A percentile compares a stretch with the other conserved stretches of the same genome.
These are phyloP conservation scores for Blennius ocellaris DNA, from an alignment of 2,113 vertebrate species.

Conservation along the genomic window DNA sequence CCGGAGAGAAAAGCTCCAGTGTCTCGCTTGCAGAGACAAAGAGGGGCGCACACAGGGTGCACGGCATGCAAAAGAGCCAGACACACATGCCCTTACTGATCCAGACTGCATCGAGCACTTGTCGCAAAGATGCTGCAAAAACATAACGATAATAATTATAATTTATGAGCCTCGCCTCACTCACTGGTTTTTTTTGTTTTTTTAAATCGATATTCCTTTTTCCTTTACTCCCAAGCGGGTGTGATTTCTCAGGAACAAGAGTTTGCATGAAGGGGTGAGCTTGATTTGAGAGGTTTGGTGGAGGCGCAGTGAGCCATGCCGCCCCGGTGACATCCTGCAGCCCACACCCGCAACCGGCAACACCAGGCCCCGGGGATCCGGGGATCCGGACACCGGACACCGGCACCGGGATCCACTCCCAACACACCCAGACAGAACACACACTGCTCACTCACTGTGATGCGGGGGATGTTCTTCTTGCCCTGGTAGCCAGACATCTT, in stretches of 20 bases:
- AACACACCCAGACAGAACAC: too few species aligned
- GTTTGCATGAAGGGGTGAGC: too few species aligned
- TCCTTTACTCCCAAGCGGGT: neutral
- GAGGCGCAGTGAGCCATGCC: constrained; percentile 34
- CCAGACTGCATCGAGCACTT: constrained; percentile 39
- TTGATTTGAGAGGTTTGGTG: neutral
- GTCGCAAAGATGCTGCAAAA: constrained; percentile 63
- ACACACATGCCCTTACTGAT: too few species aligned
- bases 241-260: neutral
- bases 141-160: neutral
- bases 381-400: neutral
- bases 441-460: constrained; percentile 90
- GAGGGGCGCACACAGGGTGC: neutral
- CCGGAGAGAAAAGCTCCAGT: constrained; percentile 51
- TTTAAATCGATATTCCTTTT: neutral
- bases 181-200: neutral
- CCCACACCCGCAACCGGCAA: constrained; percentile 57
- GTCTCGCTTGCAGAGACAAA: constrained; percentile 30
- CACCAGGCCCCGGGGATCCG: neutral
- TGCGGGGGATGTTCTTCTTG: constrained; percentile 97
- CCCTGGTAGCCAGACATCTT: constrained; percentile 89
- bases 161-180: neutral
- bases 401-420: too few species aligned
- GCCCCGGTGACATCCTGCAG: constrained; percentile 61
- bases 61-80: too few species aligned